Base-by-base conservation (phyloP, 2,797 vertebrate genomes). In the Mycteria americana region DNA sequence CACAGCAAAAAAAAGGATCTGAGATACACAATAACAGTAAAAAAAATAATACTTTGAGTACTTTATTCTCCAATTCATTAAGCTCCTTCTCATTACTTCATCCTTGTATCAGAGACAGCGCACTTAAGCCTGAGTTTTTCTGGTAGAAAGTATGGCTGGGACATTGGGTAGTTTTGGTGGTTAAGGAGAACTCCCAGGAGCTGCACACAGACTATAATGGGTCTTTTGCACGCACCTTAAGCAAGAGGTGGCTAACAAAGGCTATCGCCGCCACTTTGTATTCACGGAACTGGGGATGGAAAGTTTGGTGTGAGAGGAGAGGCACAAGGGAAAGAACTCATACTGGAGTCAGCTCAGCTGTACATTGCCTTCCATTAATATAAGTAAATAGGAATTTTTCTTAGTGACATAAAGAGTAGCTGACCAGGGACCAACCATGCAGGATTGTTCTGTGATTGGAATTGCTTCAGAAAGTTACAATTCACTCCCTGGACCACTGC, bases 211-310 rank as follows among this genome's bases (percentile, higher is more conserved):
- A 35, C 23, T 57, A 18, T 11, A 56, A 57, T 7, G 9, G 27
- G 14, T 65, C 12, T 65, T 69, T 27, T 37, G 11, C 22, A 25
- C 4, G 5, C 10, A 53, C 12, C 18, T 54, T 37, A 46, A 68
- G 13, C 14, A 72, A 62, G 54, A 75, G 8, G 7, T 31, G 30
- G 48, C 45, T 57, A 68, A 81, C 1, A 63, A 84, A 45, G 23
- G 2, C 9, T 68, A 18, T 41, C 4, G 0, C 13, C 1, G 1
- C 14, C 37, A 56, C 9, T 57, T 35, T 13, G 8, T 57, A 28
- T 23, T 57, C 67, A 83, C 35, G 77, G 60, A 78, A 74, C 35
- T 33, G 18, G 18, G 15, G 12, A 37, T 24, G 27, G 18, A 87
- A 85, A 46, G 3, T 37, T 68, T 75, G 6, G 18, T 77, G 10